phyloP scores from a whole-genome alignment of 2,797 vertebrate genomes.

The Falco naumanni region DNA sequence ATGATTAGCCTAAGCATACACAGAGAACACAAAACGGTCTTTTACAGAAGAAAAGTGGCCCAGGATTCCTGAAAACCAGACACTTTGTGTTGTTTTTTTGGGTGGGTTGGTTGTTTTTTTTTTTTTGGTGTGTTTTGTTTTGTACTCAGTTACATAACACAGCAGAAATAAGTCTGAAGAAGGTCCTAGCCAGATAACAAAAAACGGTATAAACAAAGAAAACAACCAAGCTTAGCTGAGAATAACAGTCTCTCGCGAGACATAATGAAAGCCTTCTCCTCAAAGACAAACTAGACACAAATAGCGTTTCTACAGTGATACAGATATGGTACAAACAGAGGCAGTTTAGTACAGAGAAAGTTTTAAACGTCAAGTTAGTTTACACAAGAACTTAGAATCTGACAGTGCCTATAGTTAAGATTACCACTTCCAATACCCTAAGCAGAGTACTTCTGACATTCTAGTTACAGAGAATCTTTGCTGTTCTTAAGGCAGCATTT shows the following conservation, averaged over 20 bases:
- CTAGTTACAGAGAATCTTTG: not conserved
- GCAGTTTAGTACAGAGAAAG: not conserved
- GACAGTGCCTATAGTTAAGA: not conserved
- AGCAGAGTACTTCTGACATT: not conserved
- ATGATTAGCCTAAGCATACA: not conserved
- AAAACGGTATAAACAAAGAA: not conserved
- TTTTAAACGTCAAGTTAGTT: not conserved
- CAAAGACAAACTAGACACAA: not conserved
- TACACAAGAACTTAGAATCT: not conserved
- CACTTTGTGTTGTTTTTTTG: no score
- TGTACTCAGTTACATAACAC: not conserved
- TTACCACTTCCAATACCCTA: not conserved
- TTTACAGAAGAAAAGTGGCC: not conserved
- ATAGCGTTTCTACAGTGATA: not conserved
- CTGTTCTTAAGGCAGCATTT: not conserved
- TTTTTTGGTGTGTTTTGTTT: not conserved
- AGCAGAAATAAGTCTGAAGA: not conserved
- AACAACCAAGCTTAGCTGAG: not conserved
- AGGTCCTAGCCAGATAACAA: not conserved
- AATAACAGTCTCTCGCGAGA: not conserved
- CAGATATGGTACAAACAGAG: not conserved
- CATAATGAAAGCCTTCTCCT: not conserved
- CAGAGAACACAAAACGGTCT: not conserved
- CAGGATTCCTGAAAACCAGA: not conserved
- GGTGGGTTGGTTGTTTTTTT: no score